phyloP scores from a whole-genome alignment of 2,888 invertebrate species.

The Sarcophaga variegata region DNA sequence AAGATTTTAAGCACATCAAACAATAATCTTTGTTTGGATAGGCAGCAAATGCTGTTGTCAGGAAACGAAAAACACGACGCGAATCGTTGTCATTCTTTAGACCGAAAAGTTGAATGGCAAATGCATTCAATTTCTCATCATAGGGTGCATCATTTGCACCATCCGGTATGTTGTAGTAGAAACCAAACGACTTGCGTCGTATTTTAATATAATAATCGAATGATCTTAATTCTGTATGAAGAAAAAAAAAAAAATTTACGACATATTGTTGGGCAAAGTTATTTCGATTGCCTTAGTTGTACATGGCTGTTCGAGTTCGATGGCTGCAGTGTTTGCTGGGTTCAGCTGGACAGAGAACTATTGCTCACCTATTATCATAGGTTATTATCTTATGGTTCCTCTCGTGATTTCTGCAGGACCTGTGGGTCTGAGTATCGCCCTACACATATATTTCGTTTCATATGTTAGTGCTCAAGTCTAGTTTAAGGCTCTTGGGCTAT shows the following conservation, averaged over 20 bases:
- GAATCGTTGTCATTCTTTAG: constrained; percentile 81
- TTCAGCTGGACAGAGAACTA: too few species aligned
- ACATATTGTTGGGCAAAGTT: too few species aligned
- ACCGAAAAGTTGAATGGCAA: constrained; percentile 75
- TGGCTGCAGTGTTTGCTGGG: too few species aligned
- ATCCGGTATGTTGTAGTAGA: constrained; percentile 70
- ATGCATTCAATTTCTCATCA: constrained; percentile 72
- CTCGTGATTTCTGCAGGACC: too few species aligned
- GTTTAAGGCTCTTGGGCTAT: too few species aligned
- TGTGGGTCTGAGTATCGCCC: too few species aligned
- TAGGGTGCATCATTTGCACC: neutral
- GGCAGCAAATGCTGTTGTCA: constrained; percentile 86
- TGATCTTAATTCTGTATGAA: constrained; percentile 67
- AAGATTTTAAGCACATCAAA: constrained; percentile 72
- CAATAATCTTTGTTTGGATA: constrained; percentile 85
- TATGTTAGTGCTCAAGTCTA: too few species aligned
- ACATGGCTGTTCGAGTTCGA: too few species aligned
- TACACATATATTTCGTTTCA: too few species aligned
- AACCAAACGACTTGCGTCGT: constrained; percentile 32
- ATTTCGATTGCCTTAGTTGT: too few species aligned
- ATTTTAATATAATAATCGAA: constrained; percentile 70
- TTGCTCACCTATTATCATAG: too few species aligned
- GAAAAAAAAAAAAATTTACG: neutral
- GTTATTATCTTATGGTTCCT: too few species aligned
- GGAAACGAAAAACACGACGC: constrained; percentile 83